Percentiles rank a stretch among this genome's conserved stretches.
Conservation (phyloP, 2,113 vertebrate species). For the Engystomops pustulosus region DNA sequence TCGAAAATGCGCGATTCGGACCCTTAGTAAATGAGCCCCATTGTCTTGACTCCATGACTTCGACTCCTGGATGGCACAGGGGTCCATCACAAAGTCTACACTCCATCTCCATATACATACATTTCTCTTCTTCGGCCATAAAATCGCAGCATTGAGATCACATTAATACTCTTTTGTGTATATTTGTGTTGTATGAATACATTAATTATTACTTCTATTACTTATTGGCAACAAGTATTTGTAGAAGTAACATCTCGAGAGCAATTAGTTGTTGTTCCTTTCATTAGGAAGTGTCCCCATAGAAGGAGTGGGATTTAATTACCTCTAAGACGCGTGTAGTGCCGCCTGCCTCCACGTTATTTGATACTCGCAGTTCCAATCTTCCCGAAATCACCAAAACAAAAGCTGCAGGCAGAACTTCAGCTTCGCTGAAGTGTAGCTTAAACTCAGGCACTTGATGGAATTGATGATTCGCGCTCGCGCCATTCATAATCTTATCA, state of each 20-base stretch:
- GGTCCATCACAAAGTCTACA: too few species aligned
- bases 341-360: background rate
- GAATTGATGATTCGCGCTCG: conserved; percentile 2
- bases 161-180: background rate
- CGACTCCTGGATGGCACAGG: too few species aligned
- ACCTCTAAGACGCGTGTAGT: background rate
- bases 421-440: conserved; percentile 12
- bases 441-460: conserved; percentile 1
- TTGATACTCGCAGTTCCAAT: conserved; percentile 15
- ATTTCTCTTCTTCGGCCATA: background rate
- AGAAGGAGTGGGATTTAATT: conserved; percentile 22
- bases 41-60: too few species aligned
- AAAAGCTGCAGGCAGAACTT: conserved; percentile 11
- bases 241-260: background rate
- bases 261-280: background rate
- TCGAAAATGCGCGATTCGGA: too few species aligned
- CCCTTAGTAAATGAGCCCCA: too few species aligned
- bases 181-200: background rate
- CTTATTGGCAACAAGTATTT: background rate
- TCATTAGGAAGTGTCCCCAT: conserved; percentile 1
- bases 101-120: background rate
- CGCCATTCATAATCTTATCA: conserved; percentile 29
- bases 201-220: background rate
- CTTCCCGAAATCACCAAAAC: conserved; percentile 16
- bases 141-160: background rate